Base-by-base conservation (phyloP, 2,797 vertebrate genomes). In the Rhinatrema bivittatum region DNA sequence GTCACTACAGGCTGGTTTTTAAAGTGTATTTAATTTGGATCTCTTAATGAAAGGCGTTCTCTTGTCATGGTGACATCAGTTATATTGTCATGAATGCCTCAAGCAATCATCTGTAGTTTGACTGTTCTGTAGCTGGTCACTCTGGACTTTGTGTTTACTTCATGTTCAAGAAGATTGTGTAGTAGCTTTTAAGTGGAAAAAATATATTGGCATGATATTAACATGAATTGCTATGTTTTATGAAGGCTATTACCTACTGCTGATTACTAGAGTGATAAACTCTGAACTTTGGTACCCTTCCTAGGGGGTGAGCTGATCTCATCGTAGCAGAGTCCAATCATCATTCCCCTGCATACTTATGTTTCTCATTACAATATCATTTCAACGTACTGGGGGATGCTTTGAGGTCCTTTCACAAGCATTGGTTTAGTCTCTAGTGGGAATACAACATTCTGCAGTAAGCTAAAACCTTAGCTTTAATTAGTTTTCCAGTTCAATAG, bases 331-430 rank as follows among this genome's bases (percentile, higher is more conserved):
- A 44, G 57, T 68, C 68, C 72, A 62, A 62, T 51, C 68, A 73
- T 54, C 64, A 65, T 69, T 65, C 56, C 61, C 55, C 50, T 25
- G 52, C 52, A 62, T 53, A 22, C 71, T 56, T 62, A 50, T 73
- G 76, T 71, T 78, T 82, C 70, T 79, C 70, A 73, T 82, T 82
- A 78, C 39, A 63, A 65, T 74, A 70, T 60, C 56, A 72, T 59
- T 65, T 27, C 40, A 38, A 56, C 53, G 40, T 70, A 43, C 53
- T 46, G 30, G 44, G n/a, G 49, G 53, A 36, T 1, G 53, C 56
- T 46, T 47, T 50, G 51, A 60, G 46, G 59, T 47, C 56, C 60
- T 64, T 57, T 38, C 56, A 36, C 40, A 53, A 63, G 53, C 30
- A 12, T 25, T 32, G 24, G 20, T 29, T 55, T 65, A 42, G 53